phyloP scores from a whole-genome alignment of 1,140 invertebrate genomes.

The Musca domestica region DNA sequence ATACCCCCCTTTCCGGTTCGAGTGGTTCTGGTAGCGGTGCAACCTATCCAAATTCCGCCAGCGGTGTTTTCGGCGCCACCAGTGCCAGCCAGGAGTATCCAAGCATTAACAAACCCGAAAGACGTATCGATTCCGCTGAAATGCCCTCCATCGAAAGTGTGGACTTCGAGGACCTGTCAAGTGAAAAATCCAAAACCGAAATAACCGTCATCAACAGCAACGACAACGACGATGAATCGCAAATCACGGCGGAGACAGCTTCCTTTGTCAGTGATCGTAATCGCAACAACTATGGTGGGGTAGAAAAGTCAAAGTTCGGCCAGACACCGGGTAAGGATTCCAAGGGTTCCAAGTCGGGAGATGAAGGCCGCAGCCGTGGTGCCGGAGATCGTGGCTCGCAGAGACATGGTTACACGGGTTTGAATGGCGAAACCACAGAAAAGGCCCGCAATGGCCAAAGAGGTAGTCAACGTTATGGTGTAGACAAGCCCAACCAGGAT shows the following conservation, averaged over 20 bases:
- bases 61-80: conserved; percentile 4
- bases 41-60: background rate
- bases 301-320: conserved; percentile 2
- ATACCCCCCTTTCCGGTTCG: too few species aligned
- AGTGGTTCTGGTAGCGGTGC: too few species aligned
- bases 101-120: conserved; percentile 35
- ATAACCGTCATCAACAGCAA: conserved; percentile 42
- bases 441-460: conserved; percentile 38
- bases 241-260: conserved; percentile 71
- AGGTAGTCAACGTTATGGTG: conserved; percentile 44
- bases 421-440: conserved; percentile 33
- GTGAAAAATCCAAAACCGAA: conserved; percentile 38
- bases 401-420: conserved; percentile 4
- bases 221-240: conserved; percentile 59
- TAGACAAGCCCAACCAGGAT: conserved; percentile 17
- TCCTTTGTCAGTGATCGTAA: conserved; percentile 65
- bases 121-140: conserved; percentile 50
- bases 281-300: conserved; percentile 47
- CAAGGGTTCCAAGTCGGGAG: background rate
- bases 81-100: too few species aligned
- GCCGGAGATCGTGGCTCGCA: conserved; percentile 19
- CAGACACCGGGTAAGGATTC: too few species aligned
- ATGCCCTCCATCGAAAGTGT: conserved; percentile 42
- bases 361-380: conserved; percentile 1
- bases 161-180: conserved; percentile 50